A percentile compares a stretch with the other conserved stretches of the same genome.
Evolutionary conservation across 2,888 invertebrate genomes (phyloP).

Genomic region (Synergus umbraculus): DNA sequence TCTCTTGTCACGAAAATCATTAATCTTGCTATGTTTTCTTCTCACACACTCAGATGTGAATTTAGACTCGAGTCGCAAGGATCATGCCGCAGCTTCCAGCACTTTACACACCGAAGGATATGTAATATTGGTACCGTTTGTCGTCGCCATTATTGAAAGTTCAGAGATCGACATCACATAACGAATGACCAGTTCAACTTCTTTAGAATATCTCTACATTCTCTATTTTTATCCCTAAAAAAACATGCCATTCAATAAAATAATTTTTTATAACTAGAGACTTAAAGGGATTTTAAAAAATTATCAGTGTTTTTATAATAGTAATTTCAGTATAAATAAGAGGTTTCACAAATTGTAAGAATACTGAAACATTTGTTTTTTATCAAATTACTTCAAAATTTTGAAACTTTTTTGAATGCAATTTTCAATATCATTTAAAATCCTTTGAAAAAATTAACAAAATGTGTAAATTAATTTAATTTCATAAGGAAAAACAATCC

Average conservation of each 20-base stretch:
- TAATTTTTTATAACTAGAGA: neutral
- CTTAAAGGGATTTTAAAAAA: too few species aligned
- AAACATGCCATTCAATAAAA: slow-evolving; percentile 54
- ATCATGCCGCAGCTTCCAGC: slow-evolving; percentile 51
- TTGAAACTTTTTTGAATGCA: too few species aligned
- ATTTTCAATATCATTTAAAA: too few species aligned
- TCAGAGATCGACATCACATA: slow-evolving; percentile 36
- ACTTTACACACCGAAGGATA: slow-evolving; percentile 36
- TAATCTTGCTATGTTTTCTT: slow-evolving; percentile 76
- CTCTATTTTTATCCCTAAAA: neutral
- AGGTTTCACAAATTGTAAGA: too few species aligned
- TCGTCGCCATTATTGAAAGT: slow-evolving; percentile 37
- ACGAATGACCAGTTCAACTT: slow-evolving; percentile 27
- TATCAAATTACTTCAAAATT: too few species aligned
- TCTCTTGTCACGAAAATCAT: slow-evolving; percentile 76
- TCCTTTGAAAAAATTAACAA: too few species aligned
- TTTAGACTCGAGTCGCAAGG: slow-evolving; percentile 74
- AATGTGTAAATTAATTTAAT: too few species aligned
- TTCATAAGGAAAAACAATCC: too few species aligned
- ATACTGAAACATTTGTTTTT: too few species aligned
- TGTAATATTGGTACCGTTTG: slow-evolving; percentile 35
- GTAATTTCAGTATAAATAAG: too few species aligned
- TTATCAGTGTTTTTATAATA: too few species aligned
- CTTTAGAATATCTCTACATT: neutral
- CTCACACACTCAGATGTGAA: slow-evolving; percentile 76